Evolutionary conservation across 2,113 vertebrate species (phyloP).

Genomic region (Sisor rabdophorus): DNA sequence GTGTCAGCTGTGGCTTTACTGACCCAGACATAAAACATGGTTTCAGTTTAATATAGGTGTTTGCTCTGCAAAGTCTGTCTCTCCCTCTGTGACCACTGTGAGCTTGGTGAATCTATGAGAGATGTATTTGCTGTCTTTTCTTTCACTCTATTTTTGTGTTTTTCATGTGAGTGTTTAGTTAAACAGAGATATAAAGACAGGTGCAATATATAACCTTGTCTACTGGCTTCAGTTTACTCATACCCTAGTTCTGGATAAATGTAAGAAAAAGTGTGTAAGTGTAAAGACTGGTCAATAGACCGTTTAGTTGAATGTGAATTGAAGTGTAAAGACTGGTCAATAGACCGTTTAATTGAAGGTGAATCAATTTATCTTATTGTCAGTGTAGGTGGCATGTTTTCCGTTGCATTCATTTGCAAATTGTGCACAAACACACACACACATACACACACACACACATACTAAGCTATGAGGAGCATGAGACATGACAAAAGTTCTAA

Average conservation of each 20-base stretch:
- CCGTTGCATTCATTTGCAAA: background rate
- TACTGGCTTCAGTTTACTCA: background rate
- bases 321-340: background rate
- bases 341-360: background rate
- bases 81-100: conserved; percentile 20
- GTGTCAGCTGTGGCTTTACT: conserved; percentile 56
- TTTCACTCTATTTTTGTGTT: background rate
- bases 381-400: conserved; percentile 20
- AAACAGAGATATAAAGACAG: background rate
- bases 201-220: background rate
- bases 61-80: conserved; percentile 39
- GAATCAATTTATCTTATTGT: background rate
- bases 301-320: background rate
- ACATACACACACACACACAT: no score
- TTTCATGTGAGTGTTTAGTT: background rate
- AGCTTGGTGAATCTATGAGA: conserved; percentile 19
- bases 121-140: conserved; percentile 27
- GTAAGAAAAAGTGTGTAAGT: background rate
- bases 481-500: background rate
- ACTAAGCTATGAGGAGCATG: background rate
- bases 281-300: no score
- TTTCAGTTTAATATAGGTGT: conserved; percentile 52
- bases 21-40: conserved; percentile 52
- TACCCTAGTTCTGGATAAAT: background rate
- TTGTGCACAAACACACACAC: background rate